A percentile compares a stretch with the other conserved stretches of the same genome.
phyloP scores from a whole-genome alignment of 2,113 vertebrate species.

The Chiloscyllium plagiosum region DNA sequence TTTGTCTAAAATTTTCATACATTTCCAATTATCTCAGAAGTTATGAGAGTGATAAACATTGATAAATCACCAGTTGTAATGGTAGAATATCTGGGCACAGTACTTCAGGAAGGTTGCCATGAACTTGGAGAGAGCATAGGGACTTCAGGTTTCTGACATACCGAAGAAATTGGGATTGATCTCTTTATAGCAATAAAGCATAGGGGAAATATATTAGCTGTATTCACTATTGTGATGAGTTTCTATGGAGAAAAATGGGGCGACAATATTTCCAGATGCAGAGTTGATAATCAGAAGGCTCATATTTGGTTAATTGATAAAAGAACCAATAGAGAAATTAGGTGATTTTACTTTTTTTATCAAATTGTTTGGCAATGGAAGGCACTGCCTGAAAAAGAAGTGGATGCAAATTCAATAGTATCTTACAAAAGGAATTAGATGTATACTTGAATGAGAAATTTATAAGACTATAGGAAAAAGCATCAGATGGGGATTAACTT shows the following conservation, averaged over 20 bases:
- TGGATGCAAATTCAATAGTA: neutral
- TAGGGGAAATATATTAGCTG: neutral
- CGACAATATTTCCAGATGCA: neutral
- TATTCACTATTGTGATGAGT: neutral
- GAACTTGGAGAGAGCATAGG: neutral
- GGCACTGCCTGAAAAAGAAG: neutral
- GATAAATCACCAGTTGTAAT: neutral
- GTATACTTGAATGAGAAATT: neutral
- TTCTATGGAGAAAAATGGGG: neutral
- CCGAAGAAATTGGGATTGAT: neutral
- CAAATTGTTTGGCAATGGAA: neutral
- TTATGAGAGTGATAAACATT: neutral
- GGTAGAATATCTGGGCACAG: neutral
- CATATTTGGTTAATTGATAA: neutral
- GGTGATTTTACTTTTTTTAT: neutral
- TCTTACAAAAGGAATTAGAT: neutral
- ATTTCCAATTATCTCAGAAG: slow-evolving; percentile 9
- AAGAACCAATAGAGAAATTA: neutral
- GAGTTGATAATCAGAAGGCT: neutral
- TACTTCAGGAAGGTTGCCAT: neutral
- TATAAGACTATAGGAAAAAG: neutral
- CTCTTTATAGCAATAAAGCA: neutral
- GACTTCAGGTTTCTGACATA: neutral
- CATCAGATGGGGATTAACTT: neutral
- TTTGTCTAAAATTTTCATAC: neutral